These are phyloP conservation scores for Virgularia gustaviana DNA, from an alignment of 92 coral and sea anemone species.

Conservation along the genomic window DNA sequence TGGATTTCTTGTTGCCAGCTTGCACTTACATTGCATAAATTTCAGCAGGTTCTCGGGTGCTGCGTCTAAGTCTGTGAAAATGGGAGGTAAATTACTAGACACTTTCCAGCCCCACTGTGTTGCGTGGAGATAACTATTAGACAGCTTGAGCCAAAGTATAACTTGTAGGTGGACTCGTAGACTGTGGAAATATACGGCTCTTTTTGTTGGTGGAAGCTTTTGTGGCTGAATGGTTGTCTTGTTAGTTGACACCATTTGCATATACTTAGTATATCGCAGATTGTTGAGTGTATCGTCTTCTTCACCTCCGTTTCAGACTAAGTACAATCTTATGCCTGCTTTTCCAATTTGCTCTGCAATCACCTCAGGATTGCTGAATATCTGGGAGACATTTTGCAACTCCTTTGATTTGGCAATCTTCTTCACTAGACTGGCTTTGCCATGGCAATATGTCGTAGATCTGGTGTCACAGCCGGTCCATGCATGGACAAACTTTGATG, in stretches of 20 bases:
- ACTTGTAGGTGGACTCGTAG: constrained; percentile 16
- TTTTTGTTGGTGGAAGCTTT: constrained; percentile 39
- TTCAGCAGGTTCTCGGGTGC: constrained; percentile 20
- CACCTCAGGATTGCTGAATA: constrained; percentile 9
- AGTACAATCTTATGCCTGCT: constrained; percentile 8
- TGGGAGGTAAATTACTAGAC: constrained; percentile 1
- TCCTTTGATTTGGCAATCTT: constrained; percentile 5
- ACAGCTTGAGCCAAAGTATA: no score
- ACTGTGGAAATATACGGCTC: constrained; percentile 30
- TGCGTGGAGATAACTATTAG: neutral
- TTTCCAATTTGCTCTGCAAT: constrained; percentile 16
- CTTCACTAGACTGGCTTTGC: constrained; percentile 24
- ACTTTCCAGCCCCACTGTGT: constrained; percentile 44
- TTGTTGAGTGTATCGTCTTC: constrained; percentile 4
- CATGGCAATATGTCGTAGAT: constrained; percentile 28
- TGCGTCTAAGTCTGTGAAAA: constrained; percentile 30
- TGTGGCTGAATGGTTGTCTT: constrained; percentile 25
- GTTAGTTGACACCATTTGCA: constrained; percentile 31
- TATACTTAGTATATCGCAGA: constrained; percentile 18
- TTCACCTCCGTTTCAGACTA: constrained; percentile 13
- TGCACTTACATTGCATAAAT: constrained; percentile 10
- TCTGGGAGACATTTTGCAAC: neutral
- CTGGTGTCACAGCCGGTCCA: no score
- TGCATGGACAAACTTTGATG: constrained; percentile 20
- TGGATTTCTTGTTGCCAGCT: neutral